Percentiles rank a stretch among this genome's conserved stretches.
Evolutionary conservation across 2,113 vertebrate genomes (phyloP).

Genomic region (human): GRCh38 chr6:14136001-14136500

Average conservation of each 20-base stretch:
- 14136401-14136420: neutral
- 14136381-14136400: neutral
- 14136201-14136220: conserved; percentile 21
- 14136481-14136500: neutral
- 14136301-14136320: neutral
- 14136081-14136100: neutral
- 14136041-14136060: neutral
- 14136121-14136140: neutral
- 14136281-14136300: neutral
- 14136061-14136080: neutral
- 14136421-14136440: neutral
- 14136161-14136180: neutral
- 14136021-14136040: neutral
- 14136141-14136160: neutral
- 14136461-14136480: neutral
- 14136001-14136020: neutral
- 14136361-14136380: neutral
- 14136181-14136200: neutral
- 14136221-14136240: neutral
- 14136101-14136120: neutral
- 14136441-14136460: neutral
- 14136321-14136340: neutral
- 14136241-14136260: neutral
- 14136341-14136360: neutral
- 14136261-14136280: neutral